These are phyloP conservation scores for Xenotilapia caudafasciata DNA, from an alignment of 2,113 vertebrate genomes.

Conservation along the genomic window DNA sequence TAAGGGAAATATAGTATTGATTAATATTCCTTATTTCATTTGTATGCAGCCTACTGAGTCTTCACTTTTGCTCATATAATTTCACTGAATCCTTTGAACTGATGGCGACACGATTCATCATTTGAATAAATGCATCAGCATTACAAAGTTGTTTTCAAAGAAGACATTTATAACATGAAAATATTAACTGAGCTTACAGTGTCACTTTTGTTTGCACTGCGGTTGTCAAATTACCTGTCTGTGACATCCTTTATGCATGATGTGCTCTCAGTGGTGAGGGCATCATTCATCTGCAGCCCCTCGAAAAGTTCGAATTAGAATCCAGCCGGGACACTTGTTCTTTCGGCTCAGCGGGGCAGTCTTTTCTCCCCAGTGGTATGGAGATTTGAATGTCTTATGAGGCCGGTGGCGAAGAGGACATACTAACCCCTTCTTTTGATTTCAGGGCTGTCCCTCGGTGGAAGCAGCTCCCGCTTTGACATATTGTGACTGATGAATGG, in stretches of 20 bases:
- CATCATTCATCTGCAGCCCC: constrained; percentile 30
- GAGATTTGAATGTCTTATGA: constrained; percentile 4
- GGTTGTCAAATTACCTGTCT: constrained; percentile 49
- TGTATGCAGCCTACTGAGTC: constrained; percentile 39
- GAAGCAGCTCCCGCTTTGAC: constrained; percentile 5
- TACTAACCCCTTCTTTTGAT: background rate
- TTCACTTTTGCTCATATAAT: constrained; percentile 42
- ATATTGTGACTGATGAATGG: constrained; percentile 41
- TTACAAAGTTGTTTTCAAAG: constrained; percentile 41
- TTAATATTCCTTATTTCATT: constrained; percentile 53
- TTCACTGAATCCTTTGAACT: constrained; percentile 36
- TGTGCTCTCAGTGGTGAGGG: background rate
- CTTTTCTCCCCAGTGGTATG: background rate
- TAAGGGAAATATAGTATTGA: constrained; percentile 36
- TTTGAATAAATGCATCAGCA: constrained; percentile 51
- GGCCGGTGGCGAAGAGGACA: background rate
- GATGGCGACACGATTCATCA: constrained; percentile 49
- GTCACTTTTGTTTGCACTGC: constrained; percentile 50
- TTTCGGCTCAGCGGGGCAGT: background rate
- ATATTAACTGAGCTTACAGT: constrained; percentile 37
- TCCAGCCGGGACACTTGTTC: background rate
- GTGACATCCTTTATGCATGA: constrained; percentile 22
- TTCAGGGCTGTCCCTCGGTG: constrained; percentile 3
- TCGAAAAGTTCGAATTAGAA: constrained; percentile 6
- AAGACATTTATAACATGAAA: constrained; percentile 41